Evolutionary conservation across 1,140 invertebrate species (phyloP).

Genomic region (Bombus turneri): DNA sequence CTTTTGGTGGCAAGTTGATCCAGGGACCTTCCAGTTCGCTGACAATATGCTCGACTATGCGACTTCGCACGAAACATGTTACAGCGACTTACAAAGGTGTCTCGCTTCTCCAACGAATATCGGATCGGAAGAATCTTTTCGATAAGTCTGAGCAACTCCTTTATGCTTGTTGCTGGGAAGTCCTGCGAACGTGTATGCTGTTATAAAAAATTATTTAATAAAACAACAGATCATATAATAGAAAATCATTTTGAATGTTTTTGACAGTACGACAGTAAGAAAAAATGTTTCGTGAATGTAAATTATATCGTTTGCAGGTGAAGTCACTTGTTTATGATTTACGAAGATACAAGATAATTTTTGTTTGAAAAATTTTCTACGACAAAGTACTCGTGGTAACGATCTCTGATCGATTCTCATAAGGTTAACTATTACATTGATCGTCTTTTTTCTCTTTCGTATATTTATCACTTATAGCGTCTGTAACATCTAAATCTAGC

Average conservation of each 20-base stretch:
- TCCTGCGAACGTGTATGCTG: not conserved
- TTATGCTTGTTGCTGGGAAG: not conserved
- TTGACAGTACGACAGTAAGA: too few relatives aligned
- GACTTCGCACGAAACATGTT: not conserved
- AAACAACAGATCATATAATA: too few relatives aligned
- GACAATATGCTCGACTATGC: conserved; percentile 17
- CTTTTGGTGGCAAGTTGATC: conserved; percentile 41
- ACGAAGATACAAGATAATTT: not conserved
- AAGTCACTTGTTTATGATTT: too few relatives aligned
- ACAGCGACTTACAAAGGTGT: too few relatives aligned
- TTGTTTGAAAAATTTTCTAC: too few relatives aligned
- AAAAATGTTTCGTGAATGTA: not conserved
- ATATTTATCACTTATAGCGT: too few relatives aligned
- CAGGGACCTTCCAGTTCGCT: conserved; percentile 2
- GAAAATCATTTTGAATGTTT: too few relatives aligned
- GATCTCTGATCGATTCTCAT: too few relatives aligned
- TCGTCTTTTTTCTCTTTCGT: too few relatives aligned
- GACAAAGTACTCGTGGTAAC: too few relatives aligned
- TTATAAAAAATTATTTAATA: not conserved
- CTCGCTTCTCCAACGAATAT: not conserved
- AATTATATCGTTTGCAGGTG: not conserved
- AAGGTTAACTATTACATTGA: too few relatives aligned
- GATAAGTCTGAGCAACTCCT: not conserved
- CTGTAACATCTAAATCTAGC: too few relatives aligned
- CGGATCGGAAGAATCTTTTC: conserved; percentile 12